Evolutionary conservation across 2,888 invertebrate genomes (phyloP).

Genomic region (Ophraella communa): DNA sequence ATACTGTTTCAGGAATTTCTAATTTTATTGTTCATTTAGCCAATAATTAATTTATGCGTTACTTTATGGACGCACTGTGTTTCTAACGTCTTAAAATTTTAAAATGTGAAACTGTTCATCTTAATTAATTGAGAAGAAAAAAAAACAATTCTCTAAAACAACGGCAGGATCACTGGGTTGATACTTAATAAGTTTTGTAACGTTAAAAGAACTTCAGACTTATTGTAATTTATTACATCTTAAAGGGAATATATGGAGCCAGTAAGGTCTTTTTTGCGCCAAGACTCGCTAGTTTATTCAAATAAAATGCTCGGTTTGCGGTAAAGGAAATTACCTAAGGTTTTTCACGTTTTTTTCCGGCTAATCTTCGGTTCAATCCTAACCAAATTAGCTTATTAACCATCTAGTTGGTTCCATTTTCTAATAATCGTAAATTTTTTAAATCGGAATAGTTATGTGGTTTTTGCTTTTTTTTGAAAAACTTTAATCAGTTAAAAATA

Average conservation of each 20-base stretch:
- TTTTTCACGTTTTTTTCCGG: constrained; percentile 1
- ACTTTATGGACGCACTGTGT: too few species aligned
- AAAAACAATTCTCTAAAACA: not conserved
- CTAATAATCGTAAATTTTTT: not conserved
- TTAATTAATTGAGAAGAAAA: not conserved
- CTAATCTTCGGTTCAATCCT: not conserved
- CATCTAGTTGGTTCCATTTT: not conserved
- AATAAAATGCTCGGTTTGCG: constrained; percentile 35
- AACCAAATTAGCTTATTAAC: constrained; percentile 14
- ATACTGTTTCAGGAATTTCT: too few species aligned
- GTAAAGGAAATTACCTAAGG: constrained; percentile 28
- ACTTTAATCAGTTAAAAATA: too few species aligned
- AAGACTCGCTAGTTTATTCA: constrained; percentile 40
- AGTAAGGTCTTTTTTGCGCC: constrained; percentile 36
- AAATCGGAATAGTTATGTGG: too few species aligned
- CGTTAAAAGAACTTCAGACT: constrained; percentile 37
- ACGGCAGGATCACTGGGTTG: not conserved
- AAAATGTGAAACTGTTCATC: too few species aligned
- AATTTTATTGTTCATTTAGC: too few species aligned
- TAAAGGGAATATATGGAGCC: constrained; percentile 42
- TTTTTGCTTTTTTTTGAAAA: too few species aligned
- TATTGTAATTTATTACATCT: constrained; percentile 41
- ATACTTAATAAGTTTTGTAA: constrained; percentile 36
- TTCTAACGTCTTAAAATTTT: too few species aligned
- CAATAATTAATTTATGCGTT: too few species aligned